Conservation (phyloP, 1,140 invertebrate genomes). For the Drosophila lowei region DNA sequence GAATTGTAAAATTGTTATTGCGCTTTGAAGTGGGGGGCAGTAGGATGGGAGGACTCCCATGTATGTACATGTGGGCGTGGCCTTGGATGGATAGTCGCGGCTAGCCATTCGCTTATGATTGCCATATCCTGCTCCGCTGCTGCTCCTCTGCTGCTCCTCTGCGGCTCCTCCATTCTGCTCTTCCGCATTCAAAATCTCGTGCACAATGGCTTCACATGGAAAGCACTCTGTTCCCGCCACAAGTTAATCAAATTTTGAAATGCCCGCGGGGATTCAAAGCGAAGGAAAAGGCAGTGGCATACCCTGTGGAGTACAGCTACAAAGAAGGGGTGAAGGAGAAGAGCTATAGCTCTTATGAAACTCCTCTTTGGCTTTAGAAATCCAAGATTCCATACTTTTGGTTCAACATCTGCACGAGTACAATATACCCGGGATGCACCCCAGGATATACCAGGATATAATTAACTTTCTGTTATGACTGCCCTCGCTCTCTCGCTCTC, state of each 20-base stretch:
- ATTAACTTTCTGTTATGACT: constrained; percentile 77
- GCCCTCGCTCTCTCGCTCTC: constrained; percentile 2
- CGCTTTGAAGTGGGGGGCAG: constrained; percentile 28
- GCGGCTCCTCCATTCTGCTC: no score
- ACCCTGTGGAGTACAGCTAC: neutral
- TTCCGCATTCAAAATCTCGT: neutral
- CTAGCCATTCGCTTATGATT: neutral
- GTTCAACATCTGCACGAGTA: no score
- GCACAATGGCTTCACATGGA: constrained; percentile 36
- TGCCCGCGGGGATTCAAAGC: neutral
- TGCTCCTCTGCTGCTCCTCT: no score
- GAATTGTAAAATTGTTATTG: constrained; percentile 79
- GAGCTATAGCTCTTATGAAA: constrained; percentile 38
- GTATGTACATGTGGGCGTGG: neutral
- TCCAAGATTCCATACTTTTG: no score
- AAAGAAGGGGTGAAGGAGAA: neutral
- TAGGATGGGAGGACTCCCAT: no score
- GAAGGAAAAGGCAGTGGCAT: neutral
- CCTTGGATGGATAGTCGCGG: constrained; percentile 2
- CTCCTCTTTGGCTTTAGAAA: neutral
- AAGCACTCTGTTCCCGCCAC: neutral
- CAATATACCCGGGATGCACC: no score
- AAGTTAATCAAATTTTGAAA: constrained; percentile 60
- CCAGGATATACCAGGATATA: constrained; percentile 2
- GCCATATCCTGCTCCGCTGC: no score